Evolutionary conservation across 2,888 invertebrate species (phyloP), one percentile per base, ranked within the genome.

Genomic region (Coenonympha arcania): DNA sequence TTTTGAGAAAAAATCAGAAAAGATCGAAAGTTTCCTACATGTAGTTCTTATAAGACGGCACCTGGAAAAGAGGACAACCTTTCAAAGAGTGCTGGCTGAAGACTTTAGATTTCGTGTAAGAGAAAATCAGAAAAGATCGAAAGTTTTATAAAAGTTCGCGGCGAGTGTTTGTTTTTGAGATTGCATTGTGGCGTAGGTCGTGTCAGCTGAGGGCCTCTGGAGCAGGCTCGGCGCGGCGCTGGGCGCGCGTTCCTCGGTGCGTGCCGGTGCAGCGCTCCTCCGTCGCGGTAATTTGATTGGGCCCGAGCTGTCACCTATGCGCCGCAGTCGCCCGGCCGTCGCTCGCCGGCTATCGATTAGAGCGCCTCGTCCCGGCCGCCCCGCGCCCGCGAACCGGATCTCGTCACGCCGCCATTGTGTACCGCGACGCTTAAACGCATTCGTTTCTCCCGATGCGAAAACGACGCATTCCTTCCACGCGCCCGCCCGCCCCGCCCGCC

Each of bases 371-470:
- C 59, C 76, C 79, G 71, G 71, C 68, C 72, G 68, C 77, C 77
- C 79, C 79, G 70, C 76, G 70, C 74, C 82, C 82, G 83, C 83
- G 85, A 84, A 84, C 85, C 85, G 85, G 85, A 84, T 86, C 84
- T 85, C 85, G 85, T 86, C 85, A 84, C 85, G 84, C 84, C 84
- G 85, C 85, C 84, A 84, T 85, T 85, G 85, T 85, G 80, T 85
- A 84, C 83, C 84, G 84, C 85, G 85, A 84, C 82, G 84, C 85
- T 85, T 85, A 84, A 84, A 84, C 85, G 85, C 85, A 86, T 86
- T 86, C 85, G 85, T 85, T 86, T 86, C 85, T 86, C 85, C 85
- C 84, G 84, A 85, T 86, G 85, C 85, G 85, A 86, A 85, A 85
- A 85, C 85, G 85, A 85, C 85, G 85, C 85, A 85, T 85, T 85